These are phyloP conservation scores for Papilio aristodemus DNA, from an alignment of 1,140 invertebrate species.

Conservation along the genomic window DNA sequence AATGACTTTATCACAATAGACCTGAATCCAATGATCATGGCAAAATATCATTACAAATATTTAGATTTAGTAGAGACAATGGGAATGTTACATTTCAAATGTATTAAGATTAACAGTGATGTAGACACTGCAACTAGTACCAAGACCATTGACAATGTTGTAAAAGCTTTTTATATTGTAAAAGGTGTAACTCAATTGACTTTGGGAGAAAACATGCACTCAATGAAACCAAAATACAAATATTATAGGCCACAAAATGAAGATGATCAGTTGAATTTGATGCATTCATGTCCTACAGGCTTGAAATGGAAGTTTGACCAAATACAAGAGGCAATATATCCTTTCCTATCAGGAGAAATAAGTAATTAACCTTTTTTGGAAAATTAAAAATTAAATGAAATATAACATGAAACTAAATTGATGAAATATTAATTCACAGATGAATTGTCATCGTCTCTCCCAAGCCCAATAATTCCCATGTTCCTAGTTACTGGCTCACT, in stretches of 20 bases:
- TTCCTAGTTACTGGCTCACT: conserved; percentile 67
- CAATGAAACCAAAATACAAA: conserved; percentile 65
- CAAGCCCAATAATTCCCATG: conserved; percentile 70
- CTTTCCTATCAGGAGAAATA: conserved; percentile 72
- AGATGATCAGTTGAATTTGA: conserved; percentile 35
- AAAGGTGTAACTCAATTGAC: conserved; percentile 72
- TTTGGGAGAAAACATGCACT: conserved; percentile 69
- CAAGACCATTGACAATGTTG: conserved; percentile 42
- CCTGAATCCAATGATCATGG: conserved; percentile 59
- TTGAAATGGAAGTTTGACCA: conserved; percentile 66
- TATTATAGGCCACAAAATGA: conserved; percentile 45
- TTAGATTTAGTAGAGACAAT: conserved; percentile 64
- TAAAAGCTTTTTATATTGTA: conserved; percentile 67
- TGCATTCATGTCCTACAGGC: conserved; percentile 66
- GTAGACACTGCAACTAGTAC: conserved; percentile 15
- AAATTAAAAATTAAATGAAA: conserved; percentile 16
- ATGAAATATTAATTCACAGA: conserved; percentile 53
- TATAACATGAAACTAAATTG: conserved; percentile 14
- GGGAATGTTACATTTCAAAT: conserved; percentile 71
- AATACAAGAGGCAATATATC: conserved; percentile 69
- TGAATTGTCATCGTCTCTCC: conserved; percentile 60
- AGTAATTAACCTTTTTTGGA: conserved; percentile 51
- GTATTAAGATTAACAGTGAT: conserved; percentile 57
- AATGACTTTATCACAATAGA: conserved; percentile 74
- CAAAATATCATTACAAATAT: conserved; percentile 73